These are phyloP conservation scores for Drosophila niveifrons DNA, from an alignment of 2,888 invertebrate species.

Conservation along the genomic window DNA sequence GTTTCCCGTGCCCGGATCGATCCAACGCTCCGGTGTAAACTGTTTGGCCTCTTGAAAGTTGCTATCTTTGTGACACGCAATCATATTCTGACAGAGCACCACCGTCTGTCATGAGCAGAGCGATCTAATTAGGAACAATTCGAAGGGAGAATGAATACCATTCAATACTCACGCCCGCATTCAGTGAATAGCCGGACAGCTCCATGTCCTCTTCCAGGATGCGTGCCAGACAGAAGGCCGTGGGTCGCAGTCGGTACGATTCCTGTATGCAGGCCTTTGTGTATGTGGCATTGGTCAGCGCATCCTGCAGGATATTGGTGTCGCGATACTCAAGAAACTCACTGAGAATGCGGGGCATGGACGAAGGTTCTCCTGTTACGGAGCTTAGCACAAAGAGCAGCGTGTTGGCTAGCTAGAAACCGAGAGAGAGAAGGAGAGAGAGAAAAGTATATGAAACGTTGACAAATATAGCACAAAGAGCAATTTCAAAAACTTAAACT, in stretches of 20 bases:
- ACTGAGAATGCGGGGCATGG: constrained; percentile 89
- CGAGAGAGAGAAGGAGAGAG: constrained; percentile 4
- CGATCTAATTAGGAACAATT: background rate
- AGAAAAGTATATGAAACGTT: background rate
- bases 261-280: constrained; percentile 92
- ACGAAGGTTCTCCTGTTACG: constrained; percentile 89
- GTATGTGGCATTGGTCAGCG: constrained; percentile 89
- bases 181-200: constrained; percentile 89
- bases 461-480: background rate
- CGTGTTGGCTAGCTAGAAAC: constrained; percentile 90
- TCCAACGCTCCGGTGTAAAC: constrained; percentile 93
- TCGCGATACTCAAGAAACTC: constrained; percentile 87
- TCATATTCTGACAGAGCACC: constrained; percentile 92
- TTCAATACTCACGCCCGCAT: constrained; percentile 88
- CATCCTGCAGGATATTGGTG: constrained; percentile 87
- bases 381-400: constrained; percentile 91
- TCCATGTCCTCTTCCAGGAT: constrained; percentile 90
- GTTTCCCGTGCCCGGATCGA: constrained; percentile 84
- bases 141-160: background rate
- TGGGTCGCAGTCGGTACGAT: constrained; percentile 89
- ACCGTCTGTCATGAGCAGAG: constrained; percentile 87
- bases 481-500: too few species aligned
- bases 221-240: constrained; percentile 92
- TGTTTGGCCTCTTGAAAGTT: constrained; percentile 91
- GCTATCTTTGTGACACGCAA: constrained; percentile 91